Conservation (phyloP, 1,140 invertebrate genomes). For the Anastrepha obliqua region DNA sequence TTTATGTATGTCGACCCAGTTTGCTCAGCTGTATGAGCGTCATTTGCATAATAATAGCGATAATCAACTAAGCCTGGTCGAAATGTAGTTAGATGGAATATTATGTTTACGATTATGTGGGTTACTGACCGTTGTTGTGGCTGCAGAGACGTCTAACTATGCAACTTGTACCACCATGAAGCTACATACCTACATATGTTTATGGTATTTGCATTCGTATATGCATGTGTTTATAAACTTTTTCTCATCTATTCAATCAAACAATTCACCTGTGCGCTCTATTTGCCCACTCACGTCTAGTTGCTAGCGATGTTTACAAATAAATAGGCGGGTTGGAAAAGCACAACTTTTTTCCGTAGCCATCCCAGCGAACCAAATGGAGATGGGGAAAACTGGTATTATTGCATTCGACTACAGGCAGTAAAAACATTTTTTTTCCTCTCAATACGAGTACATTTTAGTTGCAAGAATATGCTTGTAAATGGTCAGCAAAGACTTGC, state of each 20-base stretch:
- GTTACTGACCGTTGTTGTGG: slow-evolving; percentile 13
- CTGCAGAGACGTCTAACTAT: not conserved
- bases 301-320: not conserved
- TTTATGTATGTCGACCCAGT: slow-evolving; percentile 36
- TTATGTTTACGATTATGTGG: slow-evolving; percentile 7
- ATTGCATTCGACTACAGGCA: too few species aligned
- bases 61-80: slow-evolving; percentile 38
- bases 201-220: not conserved
- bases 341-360: not conserved
- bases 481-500: too few species aligned
- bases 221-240: not conserved
- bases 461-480: too few species aligned
- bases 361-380: not conserved
- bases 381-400: too few species aligned
- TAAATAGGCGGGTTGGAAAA: not conserved
- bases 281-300: not conserved
- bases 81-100: slow-evolving; percentile 3
- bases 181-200: not conserved
- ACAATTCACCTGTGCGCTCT: slow-evolving; percentile 16
- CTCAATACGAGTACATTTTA: too few species aligned
- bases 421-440: too few species aligned
- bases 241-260: slow-evolving; percentile 18
- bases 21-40: slow-evolving; percentile 30
- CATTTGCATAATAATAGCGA: slow-evolving; percentile 51
- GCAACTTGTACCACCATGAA: not conserved